Conservation (phyloP, 2,113 vertebrate species). For the Alligator mississippiensis region DNA sequence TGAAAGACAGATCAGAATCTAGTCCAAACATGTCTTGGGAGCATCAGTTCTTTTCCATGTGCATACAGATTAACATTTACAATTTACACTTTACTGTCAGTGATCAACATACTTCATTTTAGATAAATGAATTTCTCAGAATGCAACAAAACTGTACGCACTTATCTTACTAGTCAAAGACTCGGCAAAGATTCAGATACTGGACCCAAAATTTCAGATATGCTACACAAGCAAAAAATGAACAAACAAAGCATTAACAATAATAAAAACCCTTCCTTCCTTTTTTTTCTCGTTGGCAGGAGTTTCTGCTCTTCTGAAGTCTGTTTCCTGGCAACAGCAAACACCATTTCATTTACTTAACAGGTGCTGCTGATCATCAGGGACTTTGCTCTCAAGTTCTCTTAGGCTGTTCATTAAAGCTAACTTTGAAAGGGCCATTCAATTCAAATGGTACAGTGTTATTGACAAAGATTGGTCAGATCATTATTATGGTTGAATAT, state of each 20-base stretch:
- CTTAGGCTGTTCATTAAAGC: constrained; percentile 1
- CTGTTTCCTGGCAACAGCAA: constrained; percentile 8
- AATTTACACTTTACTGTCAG: not conserved
- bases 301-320: not conserved
- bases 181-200: not conserved
- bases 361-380: not conserved
- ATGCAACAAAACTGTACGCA: not conserved
- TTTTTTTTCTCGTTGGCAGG: not conserved
- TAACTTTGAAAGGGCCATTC: not conserved
- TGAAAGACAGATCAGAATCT: not conserved
- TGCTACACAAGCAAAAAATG: not conserved
- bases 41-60: not conserved
- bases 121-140: not conserved
- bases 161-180: not conserved
- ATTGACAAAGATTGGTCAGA: not conserved
- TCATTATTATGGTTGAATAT: not conserved
- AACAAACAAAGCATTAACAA: not conserved
- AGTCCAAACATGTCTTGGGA: not conserved
- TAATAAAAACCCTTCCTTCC: rapidly evolving
- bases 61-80: not conserved
- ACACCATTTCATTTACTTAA: not conserved
- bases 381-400: not conserved
- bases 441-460: not conserved
- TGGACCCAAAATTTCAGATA: not conserved
- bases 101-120: not conserved